Evolutionary conservation across 1,140 invertebrate genomes (phyloP).

Genomic region (Frieseomelitta varia): DNA sequence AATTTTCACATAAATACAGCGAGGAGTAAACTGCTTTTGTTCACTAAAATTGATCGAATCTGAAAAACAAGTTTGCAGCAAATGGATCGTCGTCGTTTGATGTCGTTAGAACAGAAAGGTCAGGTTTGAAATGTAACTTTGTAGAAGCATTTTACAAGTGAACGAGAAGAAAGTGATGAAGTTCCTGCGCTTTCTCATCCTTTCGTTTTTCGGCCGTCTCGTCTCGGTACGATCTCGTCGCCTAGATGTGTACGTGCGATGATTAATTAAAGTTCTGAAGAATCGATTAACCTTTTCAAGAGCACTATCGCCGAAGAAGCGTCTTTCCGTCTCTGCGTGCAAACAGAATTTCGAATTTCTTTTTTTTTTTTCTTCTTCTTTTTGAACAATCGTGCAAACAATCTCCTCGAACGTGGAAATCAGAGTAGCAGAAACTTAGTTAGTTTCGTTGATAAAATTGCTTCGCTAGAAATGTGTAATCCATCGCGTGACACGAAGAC

Average conservation of each 20-base stretch:
- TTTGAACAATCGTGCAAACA: neutral
- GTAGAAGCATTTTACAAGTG: neutral
- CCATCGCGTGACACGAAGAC: neutral
- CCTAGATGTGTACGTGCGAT: neutral
- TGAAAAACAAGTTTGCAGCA: neutral
- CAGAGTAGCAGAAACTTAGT: neutral
- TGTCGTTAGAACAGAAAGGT: neutral
- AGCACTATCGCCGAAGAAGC: neutral
- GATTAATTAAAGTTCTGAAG: neutral
- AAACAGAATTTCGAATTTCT: neutral
- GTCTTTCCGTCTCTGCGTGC: neutral
- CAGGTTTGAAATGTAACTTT: neutral
- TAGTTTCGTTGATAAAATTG: neutral
- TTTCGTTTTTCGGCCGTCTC: neutral
- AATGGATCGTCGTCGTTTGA: too few species aligned
- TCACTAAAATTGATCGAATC: neutral
- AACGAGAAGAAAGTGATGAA: too few species aligned
- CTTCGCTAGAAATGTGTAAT: neutral
- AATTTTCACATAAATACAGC: neutral
- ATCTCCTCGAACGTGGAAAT: neutral
- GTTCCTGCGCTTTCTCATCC: too few species aligned
- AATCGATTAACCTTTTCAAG: constrained; percentile 7
- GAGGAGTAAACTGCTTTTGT: neutral
- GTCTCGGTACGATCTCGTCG: neutral
- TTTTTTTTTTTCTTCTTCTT: too few species aligned